Evolutionary conservation across 1,140 invertebrate species (phyloP).

Genomic region (Sarcophaga bullata): DNA sequence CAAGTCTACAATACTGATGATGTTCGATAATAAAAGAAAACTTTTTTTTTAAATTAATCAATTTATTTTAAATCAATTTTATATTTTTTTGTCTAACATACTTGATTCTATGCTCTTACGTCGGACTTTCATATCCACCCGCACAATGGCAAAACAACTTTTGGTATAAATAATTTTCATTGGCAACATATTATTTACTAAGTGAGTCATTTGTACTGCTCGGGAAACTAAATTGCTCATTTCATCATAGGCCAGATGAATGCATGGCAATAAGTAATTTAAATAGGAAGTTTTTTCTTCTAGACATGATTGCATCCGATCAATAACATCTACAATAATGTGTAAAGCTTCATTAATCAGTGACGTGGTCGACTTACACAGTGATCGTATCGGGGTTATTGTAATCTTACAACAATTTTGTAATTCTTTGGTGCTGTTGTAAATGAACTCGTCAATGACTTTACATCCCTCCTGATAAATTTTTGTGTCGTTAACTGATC

Average conservation of each 20-base stretch:
- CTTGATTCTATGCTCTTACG: constrained; percentile 11
- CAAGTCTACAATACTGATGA: no score
- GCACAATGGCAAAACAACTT: constrained; percentile 49
- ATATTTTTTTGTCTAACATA: background rate
- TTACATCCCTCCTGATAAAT: constrained; percentile 44
- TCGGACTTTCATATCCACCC: constrained; percentile 43
- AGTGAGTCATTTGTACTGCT: constrained; percentile 34
- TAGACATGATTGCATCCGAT: constrained; percentile 46
- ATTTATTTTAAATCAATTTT: no score
- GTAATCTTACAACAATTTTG: constrained; percentile 49
- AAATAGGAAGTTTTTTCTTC: constrained; percentile 43
- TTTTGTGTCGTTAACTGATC: constrained; percentile 36
- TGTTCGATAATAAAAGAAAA: no score
- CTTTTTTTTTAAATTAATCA: no score
- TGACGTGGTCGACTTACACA: constrained; percentile 45
- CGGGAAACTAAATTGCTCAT: constrained; percentile 42
- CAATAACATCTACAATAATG: constrained; percentile 44
- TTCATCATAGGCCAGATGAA: constrained; percentile 44
- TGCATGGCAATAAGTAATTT: constrained; percentile 43
- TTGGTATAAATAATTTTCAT: constrained; percentile 48
- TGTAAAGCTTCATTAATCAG: constrained; percentile 41
- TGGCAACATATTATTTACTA: constrained; percentile 43
- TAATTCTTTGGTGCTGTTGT: constrained; percentile 42
- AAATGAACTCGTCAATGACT: constrained; percentile 46
- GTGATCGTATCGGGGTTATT: constrained; percentile 45